Conservation (phyloP, 2,113 vertebrate species). For the Peromyscus leucopus region DNA sequence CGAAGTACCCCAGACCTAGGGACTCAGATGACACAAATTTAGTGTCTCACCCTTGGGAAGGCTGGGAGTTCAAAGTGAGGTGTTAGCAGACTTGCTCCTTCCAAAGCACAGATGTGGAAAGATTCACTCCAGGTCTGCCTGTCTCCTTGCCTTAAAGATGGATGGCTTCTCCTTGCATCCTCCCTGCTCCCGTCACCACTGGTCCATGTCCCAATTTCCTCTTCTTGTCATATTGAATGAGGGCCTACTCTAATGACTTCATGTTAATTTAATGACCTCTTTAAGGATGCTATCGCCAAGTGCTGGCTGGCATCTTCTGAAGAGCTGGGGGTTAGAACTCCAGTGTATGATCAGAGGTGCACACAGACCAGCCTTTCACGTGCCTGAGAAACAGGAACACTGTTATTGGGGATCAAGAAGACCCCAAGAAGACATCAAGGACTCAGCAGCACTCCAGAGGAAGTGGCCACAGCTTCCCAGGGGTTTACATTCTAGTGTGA, state of each 20-base stretch:
- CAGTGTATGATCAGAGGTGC: background rate
- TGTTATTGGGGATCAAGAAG: background rate
- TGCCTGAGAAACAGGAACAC: background rate
- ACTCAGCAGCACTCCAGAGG: background rate
- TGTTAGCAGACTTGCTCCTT: background rate
- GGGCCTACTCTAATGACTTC: background rate
- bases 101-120: background rate
- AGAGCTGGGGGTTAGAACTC: background rate
- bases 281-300: background rate
- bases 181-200: background rate
- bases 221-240: background rate
- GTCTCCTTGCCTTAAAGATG: background rate
- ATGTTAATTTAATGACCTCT: background rate
- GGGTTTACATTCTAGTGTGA: background rate
- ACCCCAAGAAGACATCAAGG: rapidly evolving
- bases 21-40: background rate
- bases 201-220: background rate
- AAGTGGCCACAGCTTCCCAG: background rate
- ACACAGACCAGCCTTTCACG: no score
- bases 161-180: background rate
- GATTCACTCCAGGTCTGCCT: background rate
- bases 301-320: background rate
- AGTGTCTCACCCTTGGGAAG: background rate
- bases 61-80: background rate
- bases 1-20: background rate